Base-by-base conservation (phyloP, 2,797 vertebrate species). In the Hephaestus fuliginosus region DNA sequence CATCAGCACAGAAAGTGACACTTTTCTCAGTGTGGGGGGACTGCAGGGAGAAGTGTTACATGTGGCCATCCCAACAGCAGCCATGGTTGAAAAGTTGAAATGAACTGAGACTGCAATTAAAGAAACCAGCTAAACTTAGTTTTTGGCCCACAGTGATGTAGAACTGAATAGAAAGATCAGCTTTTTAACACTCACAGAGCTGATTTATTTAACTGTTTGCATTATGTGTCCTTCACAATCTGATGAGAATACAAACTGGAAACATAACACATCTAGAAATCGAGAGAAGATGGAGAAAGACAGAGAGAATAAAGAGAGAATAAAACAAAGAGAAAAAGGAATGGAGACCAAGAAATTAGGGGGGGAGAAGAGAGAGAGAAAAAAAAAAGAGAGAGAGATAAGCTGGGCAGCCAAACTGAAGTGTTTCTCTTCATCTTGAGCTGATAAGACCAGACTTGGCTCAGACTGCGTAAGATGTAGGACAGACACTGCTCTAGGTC, bases 401-500 rank as follows among this genome's bases (percentile, higher is more conserved):
- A 56, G 72, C 61, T 18, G 55, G 20, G 15, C 9, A 0, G 49
- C 5, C 2, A 2, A 57, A 78, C 30, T 66, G 43, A 72, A 75
- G 67, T 0, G 0, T 53, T 72, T 64, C 48, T 70, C 66, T 81
- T 81, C 74, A 78, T 86, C 73, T 77, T 68, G 63, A 83, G 78
- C 66, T 78, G 81, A 87, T 82, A 78, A 78, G 63, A 80, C 3
- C 53, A 74, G 76, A 76, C 80, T 83, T 60, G 67, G 56, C 60
- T 85, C 70, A 44, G 11, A 48, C 43, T 53, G 58, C 12, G n/a
- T 7, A 63, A 33, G 70, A 76, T 81, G 78, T 53, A 81, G 86
- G 84, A 81, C 80, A 77, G 25, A 77, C 57, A 76, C 64, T 63
- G 73, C 85, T 87, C 49, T 66, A 62, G 74, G 76, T 64, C 74